Evolutionary conservation across 2,113 vertebrate genomes (phyloP).

Genomic region (Crotalus horridus): DNA sequence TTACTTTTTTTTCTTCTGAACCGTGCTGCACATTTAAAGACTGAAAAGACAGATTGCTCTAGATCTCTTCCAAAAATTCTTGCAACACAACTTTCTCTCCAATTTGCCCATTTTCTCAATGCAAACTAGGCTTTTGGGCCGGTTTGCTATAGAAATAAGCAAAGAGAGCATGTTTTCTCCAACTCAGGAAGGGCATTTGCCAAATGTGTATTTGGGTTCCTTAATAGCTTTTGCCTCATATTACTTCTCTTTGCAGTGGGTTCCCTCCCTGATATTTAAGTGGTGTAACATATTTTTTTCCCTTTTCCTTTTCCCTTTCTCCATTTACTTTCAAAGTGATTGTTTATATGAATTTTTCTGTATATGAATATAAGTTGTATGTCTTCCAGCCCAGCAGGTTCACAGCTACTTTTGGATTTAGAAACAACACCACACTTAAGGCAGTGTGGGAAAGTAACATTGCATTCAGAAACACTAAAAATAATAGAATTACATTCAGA

Average conservation of each 20-base stretch:
- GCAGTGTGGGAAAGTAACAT: neutral
- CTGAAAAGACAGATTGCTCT: neutral
- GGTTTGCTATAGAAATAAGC: neutral
- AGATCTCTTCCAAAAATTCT: slow-evolving; percentile 1
- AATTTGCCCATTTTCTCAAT: neutral
- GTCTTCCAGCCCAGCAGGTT: neutral
- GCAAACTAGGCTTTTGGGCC: neutral
- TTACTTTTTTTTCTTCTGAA: neutral
- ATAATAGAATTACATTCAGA: neutral
- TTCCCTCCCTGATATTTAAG: neutral
- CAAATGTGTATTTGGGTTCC: neutral
- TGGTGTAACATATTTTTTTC: neutral
- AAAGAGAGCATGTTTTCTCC: neutral
- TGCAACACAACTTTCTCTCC: neutral
- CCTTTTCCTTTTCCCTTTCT: neutral
- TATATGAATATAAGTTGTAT: neutral
- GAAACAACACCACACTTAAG: neutral
- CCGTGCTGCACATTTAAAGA: neutral
- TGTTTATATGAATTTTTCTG: neutral
- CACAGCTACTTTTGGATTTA: neutral
- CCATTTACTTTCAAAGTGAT: neutral
- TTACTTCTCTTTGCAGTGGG: neutral
- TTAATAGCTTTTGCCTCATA: neutral
- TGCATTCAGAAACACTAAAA: neutral
- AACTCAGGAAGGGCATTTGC: neutral